Evolutionary conservation across 2,113 vertebrate genomes (phyloP).

Genomic region (Antennarius striatus): DNA sequence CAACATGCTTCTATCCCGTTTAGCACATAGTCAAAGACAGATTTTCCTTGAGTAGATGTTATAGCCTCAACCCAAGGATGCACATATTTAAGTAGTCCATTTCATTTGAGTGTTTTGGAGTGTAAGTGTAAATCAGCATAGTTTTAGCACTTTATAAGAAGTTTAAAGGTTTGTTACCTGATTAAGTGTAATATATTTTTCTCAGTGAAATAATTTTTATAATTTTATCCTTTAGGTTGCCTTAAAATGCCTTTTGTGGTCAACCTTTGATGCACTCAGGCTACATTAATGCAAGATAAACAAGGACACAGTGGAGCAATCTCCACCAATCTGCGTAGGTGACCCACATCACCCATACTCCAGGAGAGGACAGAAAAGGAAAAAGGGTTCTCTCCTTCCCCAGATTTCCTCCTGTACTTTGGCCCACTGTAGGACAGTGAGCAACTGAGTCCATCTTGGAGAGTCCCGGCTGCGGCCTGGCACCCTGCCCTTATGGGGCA

Average conservation of each 20-base stretch:
- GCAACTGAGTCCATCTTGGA: constrained; percentile 58
- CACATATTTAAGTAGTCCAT: too few species aligned
- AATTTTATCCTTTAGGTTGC: constrained; percentile 38
- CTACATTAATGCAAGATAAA: constrained; percentile 62
- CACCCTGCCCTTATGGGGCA: constrained; percentile 95
- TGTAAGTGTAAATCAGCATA: not conserved
- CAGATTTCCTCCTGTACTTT: constrained; percentile 2
- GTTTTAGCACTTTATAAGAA: not conserved
- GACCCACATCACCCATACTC: constrained; percentile 17
- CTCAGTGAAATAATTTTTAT: constrained; percentile 5
- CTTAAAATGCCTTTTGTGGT: constrained; percentile 17
- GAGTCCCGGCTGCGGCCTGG: constrained; percentile 79
- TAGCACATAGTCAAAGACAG: too few species aligned
- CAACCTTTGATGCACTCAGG: constrained; percentile 37
- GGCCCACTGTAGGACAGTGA: constrained; percentile 37
- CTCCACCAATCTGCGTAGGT: constrained; percentile 37
- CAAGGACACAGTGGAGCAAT: constrained; percentile 42
- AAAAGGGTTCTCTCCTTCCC: constrained; percentile 26
- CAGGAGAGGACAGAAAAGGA: constrained; percentile 37
- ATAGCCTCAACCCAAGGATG: too few species aligned
- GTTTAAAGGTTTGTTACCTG: not conserved
- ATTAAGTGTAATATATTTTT: not conserved
- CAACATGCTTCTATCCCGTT: too few species aligned
- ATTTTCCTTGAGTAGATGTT: too few species aligned
- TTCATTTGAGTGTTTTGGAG: too few species aligned